Conservation (phyloP, 2,888 invertebrate genomes). For the Elysia crispata region DNA sequence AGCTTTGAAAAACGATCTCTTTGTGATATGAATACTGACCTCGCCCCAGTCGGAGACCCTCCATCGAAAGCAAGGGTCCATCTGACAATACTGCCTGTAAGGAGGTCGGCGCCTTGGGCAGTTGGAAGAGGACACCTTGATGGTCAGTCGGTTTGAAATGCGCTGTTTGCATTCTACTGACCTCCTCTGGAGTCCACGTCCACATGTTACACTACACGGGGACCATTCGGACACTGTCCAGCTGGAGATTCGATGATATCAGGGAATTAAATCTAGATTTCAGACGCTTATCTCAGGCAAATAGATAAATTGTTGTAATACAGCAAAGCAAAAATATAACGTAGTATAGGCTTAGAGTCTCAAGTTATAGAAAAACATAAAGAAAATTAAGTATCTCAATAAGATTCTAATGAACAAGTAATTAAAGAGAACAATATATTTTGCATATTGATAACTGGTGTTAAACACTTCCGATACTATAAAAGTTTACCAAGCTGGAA, state of each 20-base stretch:
- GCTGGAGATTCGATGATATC: constrained; percentile 75
- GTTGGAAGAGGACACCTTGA: constrained; percentile 82
- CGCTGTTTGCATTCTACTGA: constrained; percentile 87
- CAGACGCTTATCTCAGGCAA: too few species aligned
- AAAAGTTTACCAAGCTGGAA: too few species aligned
- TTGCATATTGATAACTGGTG: too few species aligned
- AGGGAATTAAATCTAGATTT: too few species aligned
- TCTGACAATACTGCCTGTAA: constrained; percentile 68
- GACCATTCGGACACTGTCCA: constrained; percentile 90
- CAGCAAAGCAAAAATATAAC: neutral
- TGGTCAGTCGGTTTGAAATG: constrained; percentile 79
- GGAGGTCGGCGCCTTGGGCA: constrained; percentile 80
- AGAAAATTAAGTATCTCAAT: too few species aligned
- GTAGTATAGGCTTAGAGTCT: neutral
- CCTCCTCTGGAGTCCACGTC: constrained; percentile 85
- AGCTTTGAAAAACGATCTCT: too few species aligned
- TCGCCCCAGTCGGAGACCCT: constrained; percentile 81
- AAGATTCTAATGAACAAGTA: too few species aligned
- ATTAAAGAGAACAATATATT: too few species aligned
- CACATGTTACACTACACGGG: constrained; percentile 87
- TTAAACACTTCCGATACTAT: too few species aligned
- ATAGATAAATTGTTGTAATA: too few species aligned
- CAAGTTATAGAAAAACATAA: too few species aligned
- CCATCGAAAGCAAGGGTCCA: constrained; percentile 78
- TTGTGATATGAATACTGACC: constrained; percentile 72